Base-by-base conservation (phyloP, 2,113 vertebrate species). In the Geococcyx californianus region DNA sequence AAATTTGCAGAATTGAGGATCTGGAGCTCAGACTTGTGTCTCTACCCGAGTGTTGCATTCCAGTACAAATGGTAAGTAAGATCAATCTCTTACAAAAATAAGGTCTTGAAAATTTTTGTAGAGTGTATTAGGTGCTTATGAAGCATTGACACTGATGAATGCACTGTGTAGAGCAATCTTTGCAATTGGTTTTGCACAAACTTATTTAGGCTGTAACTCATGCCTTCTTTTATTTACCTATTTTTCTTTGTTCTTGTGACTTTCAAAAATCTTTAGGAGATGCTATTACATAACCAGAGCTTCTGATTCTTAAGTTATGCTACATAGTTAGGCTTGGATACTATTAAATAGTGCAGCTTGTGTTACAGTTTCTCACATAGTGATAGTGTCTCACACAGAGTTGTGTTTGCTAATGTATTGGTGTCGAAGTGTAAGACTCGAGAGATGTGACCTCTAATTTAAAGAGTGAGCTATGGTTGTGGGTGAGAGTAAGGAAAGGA, bases 11-110 rank as follows among this genome's bases (percentile, higher is more conserved):
- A 86, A 60, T 28, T 64, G 0, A 0, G 69, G 28, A 94, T 74
- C 62, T 4, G 12, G 73, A 92, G 36, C 36, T 90, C 34, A 78
- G 28, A 64, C 52, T 75, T 87, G 20, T 72, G 34, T 49, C 36
- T 29, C 11, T 84, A 77, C 62, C 26, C 67, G 66, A 36, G 49
- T 38, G 18, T 87, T 82, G 44, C 51, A 28, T 92, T 90, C 40
- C 45, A 58, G 31, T 93, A 64, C 90, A 17, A 89, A 92, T 94
- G 90, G 95, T 97, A 87, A 94, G 95, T 84, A 95, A 78, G 56
- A 84, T 38, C 45, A n/a, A 12, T 75, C 11, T 88, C 26, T 94
- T 88, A 19, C 14, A 74, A 81, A 69, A 59, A 31, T 20, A 56
- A 93, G 29, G 16, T 54, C 17, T 77, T 81, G 36, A 45, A 63